Conservation (phyloP, 2,888 invertebrate species). For the Dascillus cervinus region DNA sequence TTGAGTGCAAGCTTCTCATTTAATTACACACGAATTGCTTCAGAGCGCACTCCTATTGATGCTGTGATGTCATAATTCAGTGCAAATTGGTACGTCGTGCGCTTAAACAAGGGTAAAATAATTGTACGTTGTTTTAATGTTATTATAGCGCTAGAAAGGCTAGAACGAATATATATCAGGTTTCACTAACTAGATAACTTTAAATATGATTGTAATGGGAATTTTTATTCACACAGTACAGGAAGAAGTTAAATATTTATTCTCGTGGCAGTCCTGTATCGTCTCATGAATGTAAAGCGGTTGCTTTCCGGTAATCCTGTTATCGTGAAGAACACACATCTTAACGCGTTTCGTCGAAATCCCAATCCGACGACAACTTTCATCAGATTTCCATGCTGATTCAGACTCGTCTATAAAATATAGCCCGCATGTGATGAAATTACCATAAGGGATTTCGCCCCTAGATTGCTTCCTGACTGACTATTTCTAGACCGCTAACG, state of each 20-base stretch:
- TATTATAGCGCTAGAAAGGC: conserved; percentile 15
- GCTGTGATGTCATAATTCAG: conserved; percentile 17
- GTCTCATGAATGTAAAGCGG: conserved; percentile 42
- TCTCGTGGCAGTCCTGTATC: conserved; percentile 36
- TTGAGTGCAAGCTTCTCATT: conserved; percentile 13
- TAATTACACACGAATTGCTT: conserved; percentile 14
- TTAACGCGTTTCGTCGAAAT: conserved; percentile 15
- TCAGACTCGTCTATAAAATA: conserved; percentile 12
- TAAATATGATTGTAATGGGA: no score
- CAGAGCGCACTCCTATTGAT: conserved; percentile 10
- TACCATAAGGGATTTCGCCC: conserved; percentile 14
- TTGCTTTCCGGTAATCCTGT: conserved; percentile 31
- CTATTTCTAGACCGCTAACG: conserved; percentile 13
- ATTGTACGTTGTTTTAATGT: conserved; percentile 19
- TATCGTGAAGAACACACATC: conserved; percentile 32
- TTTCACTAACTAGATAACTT: no score
- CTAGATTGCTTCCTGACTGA: conserved; percentile 12
- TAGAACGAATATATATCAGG: no score
- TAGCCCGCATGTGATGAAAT: conserved; percentile 14
- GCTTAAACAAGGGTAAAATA: conserved; percentile 15
- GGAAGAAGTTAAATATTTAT: conserved; percentile 8
- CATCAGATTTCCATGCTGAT: conserved; percentile 16
- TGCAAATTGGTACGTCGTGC: conserved; percentile 18
- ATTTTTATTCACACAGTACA: no score
- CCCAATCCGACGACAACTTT: conserved; percentile 10